A percentile compares a stretch with the other conserved stretches of the same genome.
phyloP scores from a whole-genome alignment of 2,888 invertebrate genomes.

The Sesia apiformis region DNA sequence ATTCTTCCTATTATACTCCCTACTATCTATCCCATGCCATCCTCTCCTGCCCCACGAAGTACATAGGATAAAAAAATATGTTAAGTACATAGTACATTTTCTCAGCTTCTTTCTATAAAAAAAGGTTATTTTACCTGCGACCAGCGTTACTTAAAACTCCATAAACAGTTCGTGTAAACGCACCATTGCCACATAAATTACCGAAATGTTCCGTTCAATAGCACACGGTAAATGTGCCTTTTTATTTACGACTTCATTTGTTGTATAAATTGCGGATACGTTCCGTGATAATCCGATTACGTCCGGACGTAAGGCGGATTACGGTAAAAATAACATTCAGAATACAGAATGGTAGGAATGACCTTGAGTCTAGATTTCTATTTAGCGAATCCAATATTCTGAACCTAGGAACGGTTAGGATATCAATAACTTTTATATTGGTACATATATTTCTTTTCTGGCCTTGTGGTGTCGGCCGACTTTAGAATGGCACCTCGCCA shows the following conservation, averaged over 20 bases:
- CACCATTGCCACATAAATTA: background rate
- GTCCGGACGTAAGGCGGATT: constrained; percentile 5
- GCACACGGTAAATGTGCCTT: constrained; percentile 25
- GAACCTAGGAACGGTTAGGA: no score
- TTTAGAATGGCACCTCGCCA: no score
- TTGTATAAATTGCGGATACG: constrained; percentile 17
- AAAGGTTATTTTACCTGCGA: background rate
- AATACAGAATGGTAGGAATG: background rate
- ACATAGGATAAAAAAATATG: background rate
- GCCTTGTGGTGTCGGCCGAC: no score
- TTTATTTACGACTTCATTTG: constrained; percentile 25
- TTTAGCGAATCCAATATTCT: no score
- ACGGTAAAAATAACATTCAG: background rate
- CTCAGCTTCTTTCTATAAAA: background rate
- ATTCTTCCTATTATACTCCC: no score
- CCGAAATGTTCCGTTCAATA: constrained; percentile 15
- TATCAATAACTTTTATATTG: no score
- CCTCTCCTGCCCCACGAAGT: no score
- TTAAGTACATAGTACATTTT: background rate
- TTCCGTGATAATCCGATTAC: constrained; percentile 17
- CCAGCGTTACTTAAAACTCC: background rate
- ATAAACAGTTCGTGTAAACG: background rate
- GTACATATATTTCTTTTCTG: no score
- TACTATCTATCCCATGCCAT: no score
- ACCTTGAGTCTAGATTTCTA: no score